phyloP scores from a whole-genome alignment of 1,140 invertebrate species.

The Epicauta chinensis region DNA sequence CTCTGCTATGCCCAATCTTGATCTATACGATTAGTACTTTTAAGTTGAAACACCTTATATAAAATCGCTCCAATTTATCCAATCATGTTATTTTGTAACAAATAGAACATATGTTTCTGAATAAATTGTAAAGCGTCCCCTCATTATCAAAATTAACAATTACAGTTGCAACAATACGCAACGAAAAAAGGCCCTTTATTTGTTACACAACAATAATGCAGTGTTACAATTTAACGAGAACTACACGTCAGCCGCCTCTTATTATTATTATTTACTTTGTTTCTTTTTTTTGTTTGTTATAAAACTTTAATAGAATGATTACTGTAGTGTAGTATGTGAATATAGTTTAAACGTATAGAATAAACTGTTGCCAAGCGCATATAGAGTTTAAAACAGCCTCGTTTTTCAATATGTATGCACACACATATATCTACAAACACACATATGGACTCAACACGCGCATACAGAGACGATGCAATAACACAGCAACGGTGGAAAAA shows the following conservation, averaged over 20 bases:
- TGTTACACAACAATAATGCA: too few species aligned
- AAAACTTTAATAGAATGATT: constrained; percentile 18
- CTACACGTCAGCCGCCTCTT: constrained; percentile 11
- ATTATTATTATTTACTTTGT: too few species aligned
- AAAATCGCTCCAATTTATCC: too few species aligned
- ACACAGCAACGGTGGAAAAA: neutral
- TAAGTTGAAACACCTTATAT: too few species aligned
- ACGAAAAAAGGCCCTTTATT: too few species aligned
- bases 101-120: too few species aligned
- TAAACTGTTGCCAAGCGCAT: constrained; percentile 18
- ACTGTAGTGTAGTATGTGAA: constrained; percentile 6
- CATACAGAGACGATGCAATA: constrained; percentile 7
- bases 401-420: constrained; percentile 13
- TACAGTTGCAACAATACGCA: too few species aligned
- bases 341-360: too few species aligned
- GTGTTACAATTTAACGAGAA: neutral
- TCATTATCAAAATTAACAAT: neutral
- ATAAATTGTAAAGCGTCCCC: constrained; percentile 10
- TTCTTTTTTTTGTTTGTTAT: neutral
- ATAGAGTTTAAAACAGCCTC: constrained; percentile 7
- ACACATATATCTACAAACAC: constrained; percentile 17
- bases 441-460: too few species aligned
- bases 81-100: too few species aligned
- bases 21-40: too few species aligned
- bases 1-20: too few species aligned